Evolutionary conservation across 2,113 vertebrate genomes (phyloP), one percentile per base, ranked within the genome.

Genomic region (Ageneiosus marmoratus): DNA sequence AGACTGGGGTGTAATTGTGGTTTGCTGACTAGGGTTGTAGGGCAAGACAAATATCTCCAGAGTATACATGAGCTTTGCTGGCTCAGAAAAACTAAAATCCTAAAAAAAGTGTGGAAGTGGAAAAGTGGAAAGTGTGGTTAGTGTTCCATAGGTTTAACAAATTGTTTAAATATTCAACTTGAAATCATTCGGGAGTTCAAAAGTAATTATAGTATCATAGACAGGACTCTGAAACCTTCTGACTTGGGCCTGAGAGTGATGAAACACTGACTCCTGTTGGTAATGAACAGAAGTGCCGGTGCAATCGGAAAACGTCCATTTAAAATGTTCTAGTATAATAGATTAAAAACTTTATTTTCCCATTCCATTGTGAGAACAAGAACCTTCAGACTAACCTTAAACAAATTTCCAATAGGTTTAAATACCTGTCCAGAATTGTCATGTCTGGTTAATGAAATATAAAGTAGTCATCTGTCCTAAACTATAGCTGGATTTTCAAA

Each of bases 1-100:
- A 48, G 53, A 77, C 73, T 82, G 44, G 67, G n/a, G 53, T 88
- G 79, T 82, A 84, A 82, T 86, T 88, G 83, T 79, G 82, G 63
- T 85, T 83, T 85, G 69, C 84, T 89, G 83, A 87, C 78, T 86
- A 50, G 70, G 62, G 67, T 75, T 72, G 4, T 51, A 65, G n/a
- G 70, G 74, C 73, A 72, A 70, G 76, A 83, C 79, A 77, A 84
- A 81, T 80, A 55, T 44, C 74, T 69, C 67, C 44, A 60, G 63
- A 74, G 65, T 12, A 32, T 50, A 69, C 67, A 10, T 75, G 80
- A 77, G 78, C 83, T 80, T 65, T 65, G 77, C 84, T 87, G 72
- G 34, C 75, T 87, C 79, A 76, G 81, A 46, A 67, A 55, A 76
- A 80, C 41, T 76, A 41, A 65, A 77, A 77, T 5, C 1, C 51